These are phyloP conservation scores for Dasyprocta punctata DNA, from an alignment of 2,113 vertebrate species.

Conservation along the genomic window DNA sequence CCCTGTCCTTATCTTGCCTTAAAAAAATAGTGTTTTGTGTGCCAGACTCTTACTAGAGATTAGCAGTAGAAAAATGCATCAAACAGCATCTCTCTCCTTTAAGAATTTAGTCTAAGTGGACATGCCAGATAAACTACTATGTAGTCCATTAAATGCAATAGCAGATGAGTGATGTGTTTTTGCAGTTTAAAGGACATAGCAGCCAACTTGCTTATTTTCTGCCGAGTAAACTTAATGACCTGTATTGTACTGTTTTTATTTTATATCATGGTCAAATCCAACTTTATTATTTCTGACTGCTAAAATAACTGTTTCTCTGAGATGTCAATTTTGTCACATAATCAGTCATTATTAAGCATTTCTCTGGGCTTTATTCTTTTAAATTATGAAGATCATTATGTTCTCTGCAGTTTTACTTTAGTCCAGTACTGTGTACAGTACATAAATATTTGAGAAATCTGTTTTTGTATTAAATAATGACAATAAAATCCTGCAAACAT, in stretches of 20 bases:
- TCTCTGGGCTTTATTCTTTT: slow-evolving; percentile 5
- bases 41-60: neutral
- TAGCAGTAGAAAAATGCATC: slow-evolving; percentile 18
- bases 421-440: neutral
- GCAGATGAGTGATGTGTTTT: slow-evolving; percentile 40
- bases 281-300: neutral
- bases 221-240: slow-evolving; percentile 30
- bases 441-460: neutral
- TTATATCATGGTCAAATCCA: slow-evolving; percentile 21
- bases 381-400: neutral
- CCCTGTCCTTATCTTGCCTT: slow-evolving; percentile 8
- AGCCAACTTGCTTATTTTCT: slow-evolving; percentile 27
- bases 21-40: slow-evolving; percentile 51
- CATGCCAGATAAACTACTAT: neutral
- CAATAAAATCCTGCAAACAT: slow-evolving; percentile 27
- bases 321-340: slow-evolving; percentile 29
- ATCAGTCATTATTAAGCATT: neutral
- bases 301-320: slow-evolving; percentile 35
- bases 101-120: neutral
- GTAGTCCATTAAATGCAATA: slow-evolving; percentile 33
- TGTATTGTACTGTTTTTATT: slow-evolving; percentile 9
- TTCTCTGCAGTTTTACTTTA: slow-evolving; percentile 7
- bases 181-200: slow-evolving; percentile 18
- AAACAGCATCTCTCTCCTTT: neutral
- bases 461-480: neutral